Evolutionary conservation across 23 tunicate species (phyloP).

Genomic region (Diplosoma virens): DNA sequence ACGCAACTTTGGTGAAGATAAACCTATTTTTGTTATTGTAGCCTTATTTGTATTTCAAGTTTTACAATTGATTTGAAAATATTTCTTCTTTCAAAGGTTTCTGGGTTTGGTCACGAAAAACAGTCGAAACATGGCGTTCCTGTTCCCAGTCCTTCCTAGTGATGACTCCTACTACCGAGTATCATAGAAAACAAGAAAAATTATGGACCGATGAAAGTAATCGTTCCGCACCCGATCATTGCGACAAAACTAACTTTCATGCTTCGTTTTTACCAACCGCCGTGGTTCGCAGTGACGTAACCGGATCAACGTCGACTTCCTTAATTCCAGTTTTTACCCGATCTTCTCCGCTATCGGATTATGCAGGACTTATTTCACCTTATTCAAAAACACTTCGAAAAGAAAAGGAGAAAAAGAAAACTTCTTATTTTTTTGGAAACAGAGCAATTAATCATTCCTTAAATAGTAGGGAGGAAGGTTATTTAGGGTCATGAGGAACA

Average conservation of each 20-base stretch:
- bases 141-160: constrained; percentile 59
- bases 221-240: neutral
- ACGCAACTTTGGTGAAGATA: too few species aligned
- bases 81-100: constrained; percentile 41
- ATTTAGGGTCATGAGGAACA: too few species aligned
- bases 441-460: neutral
- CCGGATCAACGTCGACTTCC: constrained; percentile 7
- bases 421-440: too few species aligned
- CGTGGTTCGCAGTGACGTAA: neutral
- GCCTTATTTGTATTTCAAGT: too few species aligned
- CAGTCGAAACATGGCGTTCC: constrained; percentile 61
- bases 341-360: constrained; percentile 2
- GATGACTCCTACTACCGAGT: neutral
- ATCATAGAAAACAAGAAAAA: neutral
- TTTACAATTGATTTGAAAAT: too few species aligned
- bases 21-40: too few species aligned
- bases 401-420: neutral
- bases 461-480: neutral
- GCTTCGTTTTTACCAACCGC: neutral
- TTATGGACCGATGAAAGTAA: neutral
- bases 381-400: neutral
- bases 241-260: neutral
- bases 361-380: neutral
- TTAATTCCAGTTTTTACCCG: constrained; percentile 13
- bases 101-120: constrained; percentile 89